These are phyloP conservation scores for Brachionus asplanchnoidis DNA, from an alignment of 1,140 invertebrate species.

Conservation along the genomic window DNA sequence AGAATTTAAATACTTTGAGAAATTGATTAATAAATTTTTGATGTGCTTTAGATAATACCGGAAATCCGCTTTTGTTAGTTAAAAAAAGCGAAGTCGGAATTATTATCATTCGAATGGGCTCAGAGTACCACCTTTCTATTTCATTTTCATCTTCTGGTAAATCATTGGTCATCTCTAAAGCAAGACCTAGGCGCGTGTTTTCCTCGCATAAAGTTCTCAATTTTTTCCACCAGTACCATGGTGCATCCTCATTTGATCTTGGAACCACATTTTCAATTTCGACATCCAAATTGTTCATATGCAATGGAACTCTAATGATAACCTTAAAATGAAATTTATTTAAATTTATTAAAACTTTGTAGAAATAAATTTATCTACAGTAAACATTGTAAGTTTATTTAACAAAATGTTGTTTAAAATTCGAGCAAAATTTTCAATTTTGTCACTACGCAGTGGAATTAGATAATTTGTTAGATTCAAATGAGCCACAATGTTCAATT, in stretches of 20 bases:
- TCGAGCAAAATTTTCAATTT: slow-evolving; percentile 2
- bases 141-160: slow-evolving; percentile 11
- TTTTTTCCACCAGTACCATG: slow-evolving; percentile 35
- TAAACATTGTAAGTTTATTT: slow-evolving; percentile 7
- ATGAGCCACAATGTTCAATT: slow-evolving; percentile 25
- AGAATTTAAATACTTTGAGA: background rate
- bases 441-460: background rate
- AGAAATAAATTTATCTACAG: background rate
- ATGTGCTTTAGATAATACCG: slow-evolving; percentile 77
- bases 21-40: slow-evolving; percentile 66
- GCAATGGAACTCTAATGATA: slow-evolving; percentile 5
- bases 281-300: background rate
- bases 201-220: slow-evolving; percentile 35
- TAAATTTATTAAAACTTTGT: no score
- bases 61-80: slow-evolving; percentile 70
- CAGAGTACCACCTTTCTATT: slow-evolving; percentile 27
- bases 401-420: background rate
- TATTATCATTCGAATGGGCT: slow-evolving; percentile 59
- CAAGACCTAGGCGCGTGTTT: background rate
- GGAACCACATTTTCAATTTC: background rate
- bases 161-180: slow-evolving; percentile 14
- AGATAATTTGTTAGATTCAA: slow-evolving; percentile 18
- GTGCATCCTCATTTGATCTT: background rate
- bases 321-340: slow-evolving; percentile 20
- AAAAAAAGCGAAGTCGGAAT: slow-evolving; percentile 74